These are phyloP conservation scores for Aulostomus chinensis DNA, from an alignment of 2,797 vertebrate genomes.

Conservation along the genomic window DNA sequence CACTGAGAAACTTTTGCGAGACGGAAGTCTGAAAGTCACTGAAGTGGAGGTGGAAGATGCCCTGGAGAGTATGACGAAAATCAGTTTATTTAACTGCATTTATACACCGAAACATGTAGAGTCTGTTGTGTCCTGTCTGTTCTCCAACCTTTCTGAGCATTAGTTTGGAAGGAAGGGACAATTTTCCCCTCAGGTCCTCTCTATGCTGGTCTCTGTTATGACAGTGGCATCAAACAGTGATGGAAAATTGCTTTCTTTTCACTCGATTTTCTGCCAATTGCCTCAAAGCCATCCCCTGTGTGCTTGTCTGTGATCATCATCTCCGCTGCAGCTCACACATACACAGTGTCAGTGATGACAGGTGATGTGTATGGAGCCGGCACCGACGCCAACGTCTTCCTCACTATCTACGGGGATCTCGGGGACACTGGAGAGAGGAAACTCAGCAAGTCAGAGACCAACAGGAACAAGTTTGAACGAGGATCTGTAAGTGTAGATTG, in stretches of 20 bases:
- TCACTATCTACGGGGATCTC: slow-evolving; percentile 92
- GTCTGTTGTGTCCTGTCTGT: too few species aligned
- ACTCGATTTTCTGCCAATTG: slow-evolving; percentile 7
- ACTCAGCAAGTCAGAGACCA: slow-evolving; percentile 93
- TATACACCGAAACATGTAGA: not conserved
- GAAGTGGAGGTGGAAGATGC: slow-evolving; percentile 94
- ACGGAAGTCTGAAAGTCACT: slow-evolving; percentile 90
- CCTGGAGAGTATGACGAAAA: slow-evolving; percentile 87
- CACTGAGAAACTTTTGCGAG: slow-evolving; percentile 90
- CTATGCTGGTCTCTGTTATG: slow-evolving; percentile 9
- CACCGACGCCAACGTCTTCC: slow-evolving; percentile 93
- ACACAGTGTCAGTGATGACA: slow-evolving; percentile 91
- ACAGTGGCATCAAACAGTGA: slow-evolving; percentile 8
- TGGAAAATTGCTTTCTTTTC: slow-evolving; percentile 24
- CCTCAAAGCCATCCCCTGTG: not conserved
- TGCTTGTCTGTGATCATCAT: slow-evolving; percentile 24
- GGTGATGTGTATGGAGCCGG: slow-evolving; percentile 90
- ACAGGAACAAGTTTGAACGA: slow-evolving; percentile 96
- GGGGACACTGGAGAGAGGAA: slow-evolving; percentile 95
- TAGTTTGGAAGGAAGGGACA: too few species aligned
- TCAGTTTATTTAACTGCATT: not conserved
- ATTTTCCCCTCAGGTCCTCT: slow-evolving; percentile 3
- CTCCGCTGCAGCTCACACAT: slow-evolving; percentile 84
- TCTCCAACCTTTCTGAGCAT: too few species aligned
- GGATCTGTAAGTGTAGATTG: slow-evolving; percentile 83